A percentile compares a stretch with the other conserved stretches of the same genome.
phyloP scores from a whole-genome alignment of 2,888 invertebrate species.

The Tenthredo notha region DNA sequence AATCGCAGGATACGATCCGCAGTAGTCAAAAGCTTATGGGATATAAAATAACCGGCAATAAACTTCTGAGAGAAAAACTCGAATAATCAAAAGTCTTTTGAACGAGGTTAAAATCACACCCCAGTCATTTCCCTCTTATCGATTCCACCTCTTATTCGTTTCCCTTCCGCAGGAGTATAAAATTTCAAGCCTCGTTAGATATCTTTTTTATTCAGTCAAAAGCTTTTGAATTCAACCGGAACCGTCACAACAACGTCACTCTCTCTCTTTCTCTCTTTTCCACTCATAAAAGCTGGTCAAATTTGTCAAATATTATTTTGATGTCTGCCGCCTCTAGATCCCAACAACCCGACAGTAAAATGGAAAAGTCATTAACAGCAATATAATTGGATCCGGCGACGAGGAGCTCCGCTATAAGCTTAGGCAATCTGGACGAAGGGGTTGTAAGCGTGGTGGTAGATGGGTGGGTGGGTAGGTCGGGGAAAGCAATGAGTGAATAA shows the following conservation, averaged over 20 bases:
- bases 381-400: slow-evolving; percentile 52
- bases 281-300: slow-evolving; percentile 16
- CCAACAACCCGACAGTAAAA: slow-evolving; percentile 38
- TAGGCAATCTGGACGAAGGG: slow-evolving; percentile 58
- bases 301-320: slow-evolving; percentile 49
- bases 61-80: background rate
- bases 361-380: slow-evolving; percentile 50
- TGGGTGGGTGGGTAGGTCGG: slow-evolving; percentile 62
- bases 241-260: slow-evolving; percentile 20
- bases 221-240: slow-evolving; percentile 3
- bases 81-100: background rate
- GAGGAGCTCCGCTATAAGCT: slow-evolving; percentile 50
- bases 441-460: slow-evolving; percentile 63
- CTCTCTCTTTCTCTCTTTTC: background rate
- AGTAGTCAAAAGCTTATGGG: background rate
- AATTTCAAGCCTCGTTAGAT: background rate
- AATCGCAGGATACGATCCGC: background rate
- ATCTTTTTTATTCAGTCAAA: background rate
- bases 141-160: background rate
- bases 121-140: background rate
- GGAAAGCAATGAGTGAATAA: slow-evolving; percentile 52
- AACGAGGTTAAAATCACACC: background rate
- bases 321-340: slow-evolving; percentile 26
- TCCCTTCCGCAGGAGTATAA: background rate
- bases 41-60: background rate